Conservation (phyloP, 1,140 invertebrate genomes). For the Diplogasteroides magnus region DNA sequence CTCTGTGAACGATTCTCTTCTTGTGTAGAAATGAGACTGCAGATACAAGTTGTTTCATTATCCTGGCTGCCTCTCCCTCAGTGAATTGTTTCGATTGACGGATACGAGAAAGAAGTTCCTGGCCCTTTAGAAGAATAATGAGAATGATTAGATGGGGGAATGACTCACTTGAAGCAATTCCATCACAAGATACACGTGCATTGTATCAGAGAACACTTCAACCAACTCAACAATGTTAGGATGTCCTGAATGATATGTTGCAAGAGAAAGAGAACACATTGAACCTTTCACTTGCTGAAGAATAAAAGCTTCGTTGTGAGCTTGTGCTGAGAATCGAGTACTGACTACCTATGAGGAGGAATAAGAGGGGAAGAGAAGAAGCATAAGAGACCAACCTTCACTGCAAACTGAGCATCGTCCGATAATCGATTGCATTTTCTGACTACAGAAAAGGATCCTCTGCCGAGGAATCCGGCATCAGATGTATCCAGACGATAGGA, state of each 20-base stretch:
- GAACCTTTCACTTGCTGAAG: conserved; percentile 70
- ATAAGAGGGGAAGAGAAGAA: neutral
- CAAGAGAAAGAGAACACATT: neutral
- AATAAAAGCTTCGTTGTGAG: conserved; percentile 71
- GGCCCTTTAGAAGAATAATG: conserved; percentile 73
- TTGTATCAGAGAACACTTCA: conserved; percentile 75
- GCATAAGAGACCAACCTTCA: conserved; percentile 64
- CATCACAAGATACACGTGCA: conserved; percentile 53
- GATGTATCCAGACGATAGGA: conserved; percentile 71
- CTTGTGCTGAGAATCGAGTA: conserved; percentile 66
- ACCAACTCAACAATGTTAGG: conserved; percentile 78
- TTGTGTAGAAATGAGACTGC: conserved; percentile 77
- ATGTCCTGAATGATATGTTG: conserved; percentile 60
- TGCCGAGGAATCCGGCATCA: conserved; percentile 68
- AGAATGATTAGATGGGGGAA: conserved; percentile 60
- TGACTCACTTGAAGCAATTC: conserved; percentile 66
- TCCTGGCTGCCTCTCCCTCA: conserved; percentile 63
- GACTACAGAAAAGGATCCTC: conserved; percentile 83
- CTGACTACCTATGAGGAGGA: conserved; percentile 65
- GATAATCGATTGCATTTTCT: conserved; percentile 71
- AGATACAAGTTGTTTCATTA: conserved; percentile 73
- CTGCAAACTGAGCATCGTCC: conserved; percentile 73
- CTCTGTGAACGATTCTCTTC: conserved; percentile 75
- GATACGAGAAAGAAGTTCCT: conserved; percentile 74
- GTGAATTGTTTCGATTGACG: conserved; percentile 66